Base-by-base conservation (phyloP, 2,888 invertebrate species). In the Sarcophaga caerulescens region DNA sequence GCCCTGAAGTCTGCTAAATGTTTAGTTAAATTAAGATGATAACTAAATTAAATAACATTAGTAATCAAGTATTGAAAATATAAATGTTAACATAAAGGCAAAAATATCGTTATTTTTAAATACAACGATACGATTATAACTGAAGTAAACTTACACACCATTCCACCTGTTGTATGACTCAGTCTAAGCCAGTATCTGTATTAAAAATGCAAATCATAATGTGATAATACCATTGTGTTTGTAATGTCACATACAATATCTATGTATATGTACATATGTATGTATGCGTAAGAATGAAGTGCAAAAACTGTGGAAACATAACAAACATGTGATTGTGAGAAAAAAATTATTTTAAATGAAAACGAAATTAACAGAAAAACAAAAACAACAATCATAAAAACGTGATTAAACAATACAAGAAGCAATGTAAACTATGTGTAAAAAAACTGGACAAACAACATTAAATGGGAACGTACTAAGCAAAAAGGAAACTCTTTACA, bases 371-470 rank as follows among this genome's bases (percentile, higher is more conserved):
- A 47, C 14, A 57, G 21, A 70, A 52, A 52, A 63, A 23, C 8
- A 63, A n/a, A 44, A 47, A 74, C 21, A 47, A 65, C 21, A 52
- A 63, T 17, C 10, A 52, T 52, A 52, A 52, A 52, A 52, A 52
- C 52, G 52, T 52, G 52, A 52, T 52, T 52, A 10, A 44, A 70
- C 69, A 69, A 17, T 8, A 68, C 68, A 57, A 57, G 12, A 25
- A n/a, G 1, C 71, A 52, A 35, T 25, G 57, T 23, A 35, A 35
- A 35, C 8, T 35, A 10, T 35, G 10, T 35, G 35, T 35, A 59
- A 17, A 70, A 77, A 77, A 81, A 69, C 62, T 81, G 57, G 74
- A 17, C 63, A 81, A 70, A 63, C 75, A 81, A 81, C 74, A 79
- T 66, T 52, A 19, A 45, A 44, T 73, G 14, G 35, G 44, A 52